Conservation (phyloP, 2,888 invertebrate species). For the Hydroisotoma schaefferi region DNA sequence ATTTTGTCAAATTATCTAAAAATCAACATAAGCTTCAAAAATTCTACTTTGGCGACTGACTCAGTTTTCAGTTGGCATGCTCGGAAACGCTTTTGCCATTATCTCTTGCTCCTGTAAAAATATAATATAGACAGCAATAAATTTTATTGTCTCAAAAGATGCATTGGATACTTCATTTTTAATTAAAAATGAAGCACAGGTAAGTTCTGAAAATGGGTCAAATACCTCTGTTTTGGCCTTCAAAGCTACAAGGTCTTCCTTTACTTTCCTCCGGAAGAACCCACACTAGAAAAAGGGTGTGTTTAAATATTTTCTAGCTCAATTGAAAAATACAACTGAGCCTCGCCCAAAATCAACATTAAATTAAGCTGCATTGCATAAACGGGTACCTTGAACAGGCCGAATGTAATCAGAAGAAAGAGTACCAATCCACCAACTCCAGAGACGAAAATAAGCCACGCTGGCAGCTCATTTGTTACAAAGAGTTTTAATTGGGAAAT, state of each 20-base stretch:
- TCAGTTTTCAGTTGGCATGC: too few species aligned
- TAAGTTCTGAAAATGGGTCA: too few species aligned
- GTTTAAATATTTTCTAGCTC: not conserved
- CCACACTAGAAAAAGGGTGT: conserved; percentile 18
- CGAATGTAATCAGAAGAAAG: conserved; percentile 16
- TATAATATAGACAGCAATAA: too few species aligned
- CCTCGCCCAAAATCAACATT: not conserved
- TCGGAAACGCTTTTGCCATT: too few species aligned
- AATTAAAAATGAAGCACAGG: too few species aligned
- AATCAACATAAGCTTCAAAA: too few species aligned
- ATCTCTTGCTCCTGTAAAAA: too few species aligned
- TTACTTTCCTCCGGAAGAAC: conserved; percentile 27
- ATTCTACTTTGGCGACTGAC: too few species aligned
- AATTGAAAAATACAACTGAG: not conserved
- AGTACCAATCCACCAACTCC: conserved; percentile 25
- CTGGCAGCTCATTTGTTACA: conserved; percentile 3
- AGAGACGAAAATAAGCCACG: conserved; percentile 10
- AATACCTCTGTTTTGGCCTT: conserved; percentile 21
- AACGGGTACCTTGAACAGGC: conserved; percentile 15
- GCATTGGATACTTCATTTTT: too few species aligned
- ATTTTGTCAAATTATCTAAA: too few species aligned
- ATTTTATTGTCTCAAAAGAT: too few species aligned
- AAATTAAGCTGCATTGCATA: not conserved
- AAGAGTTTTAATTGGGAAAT: not conserved
- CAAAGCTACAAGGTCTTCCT: conserved; percentile 19